Percentiles rank a stretch among this genome's conserved stretches.
Evolutionary conservation across 2,797 vertebrate species (phyloP).

Genomic region (Sebastes goodei): DNA sequence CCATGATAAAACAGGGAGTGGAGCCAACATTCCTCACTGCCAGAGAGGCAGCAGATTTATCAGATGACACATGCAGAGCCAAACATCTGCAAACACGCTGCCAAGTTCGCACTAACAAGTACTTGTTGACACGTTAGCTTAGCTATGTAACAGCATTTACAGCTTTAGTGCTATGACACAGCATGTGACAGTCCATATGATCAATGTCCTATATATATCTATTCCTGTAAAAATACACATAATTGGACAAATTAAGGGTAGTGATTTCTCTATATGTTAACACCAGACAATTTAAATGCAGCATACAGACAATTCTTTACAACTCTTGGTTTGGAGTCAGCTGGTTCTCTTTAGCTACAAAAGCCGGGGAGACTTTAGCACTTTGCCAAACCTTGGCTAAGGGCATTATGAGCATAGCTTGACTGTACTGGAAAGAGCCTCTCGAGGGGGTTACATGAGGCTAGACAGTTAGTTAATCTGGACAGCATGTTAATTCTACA

Average conservation of each 20-base stretch:
- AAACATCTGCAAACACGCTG: constrained; percentile 54
- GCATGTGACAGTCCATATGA: neutral
- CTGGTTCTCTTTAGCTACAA: neutral
- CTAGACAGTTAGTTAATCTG: constrained; percentile 3
- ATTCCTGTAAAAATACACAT: neutral
- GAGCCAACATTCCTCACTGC: constrained; percentile 54
- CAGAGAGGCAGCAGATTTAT: constrained; percentile 57
- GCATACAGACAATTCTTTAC: neutral
- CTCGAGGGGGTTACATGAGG: neutral
- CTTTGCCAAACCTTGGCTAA: neutral
- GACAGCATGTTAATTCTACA: neutral
- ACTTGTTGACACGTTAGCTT: constrained; percentile 27
- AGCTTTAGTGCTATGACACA: neutral
- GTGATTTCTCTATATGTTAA: neutral
- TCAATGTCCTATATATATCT: neutral
- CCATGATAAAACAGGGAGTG: constrained; percentile 44
- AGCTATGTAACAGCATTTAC: neutral
- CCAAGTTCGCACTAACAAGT: constrained; percentile 44
- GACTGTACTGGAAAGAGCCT: neutral
- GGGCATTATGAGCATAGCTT: constrained; percentile 1
- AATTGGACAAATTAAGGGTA: neutral
- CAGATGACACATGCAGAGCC: constrained; percentile 49
- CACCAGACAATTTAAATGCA: neutral
- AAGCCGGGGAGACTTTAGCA: constrained; percentile 1
- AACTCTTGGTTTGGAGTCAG: neutral